These are phyloP conservation scores for Drosophila siamana DNA, from an alignment of 2,888 invertebrate species.

Conservation along the genomic window DNA sequence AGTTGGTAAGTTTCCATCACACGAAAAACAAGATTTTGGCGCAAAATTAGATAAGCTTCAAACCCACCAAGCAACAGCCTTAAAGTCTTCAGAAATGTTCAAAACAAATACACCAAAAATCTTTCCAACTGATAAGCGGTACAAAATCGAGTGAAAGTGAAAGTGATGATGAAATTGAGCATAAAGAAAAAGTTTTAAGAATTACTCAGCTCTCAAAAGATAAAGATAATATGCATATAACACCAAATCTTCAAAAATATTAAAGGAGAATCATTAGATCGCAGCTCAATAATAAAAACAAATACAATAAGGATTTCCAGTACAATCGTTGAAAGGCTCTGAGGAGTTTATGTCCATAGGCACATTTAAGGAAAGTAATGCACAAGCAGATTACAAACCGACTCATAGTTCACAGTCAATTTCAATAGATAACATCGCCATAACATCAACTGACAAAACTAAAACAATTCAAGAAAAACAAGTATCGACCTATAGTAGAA, in stretches of 20 bases:
- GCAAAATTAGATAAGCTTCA: conserved; percentile 2
- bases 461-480: too few species aligned
- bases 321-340: not conserved
- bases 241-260: not conserved
- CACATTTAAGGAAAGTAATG: not conserved
- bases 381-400: not conserved
- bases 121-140: conserved; percentile 47
- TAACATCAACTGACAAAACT: too few species aligned
- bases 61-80: conserved; percentile 8
- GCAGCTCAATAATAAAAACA: not conserved
- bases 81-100: not conserved
- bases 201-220: conserved; percentile 26
- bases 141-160: conserved; percentile 47
- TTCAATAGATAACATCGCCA: not conserved
- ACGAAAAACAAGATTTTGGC: conserved; percentile 2
- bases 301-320: conserved; percentile 45
- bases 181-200: conserved; percentile 12
- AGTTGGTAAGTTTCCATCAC: conserved; percentile 56
- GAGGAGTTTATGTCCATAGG: not conserved
- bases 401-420: not conserved
- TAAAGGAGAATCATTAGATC: not conserved
- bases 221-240: conserved; percentile 2
- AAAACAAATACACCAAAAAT: not conserved
- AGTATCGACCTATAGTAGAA: too few species aligned
- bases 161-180: conserved; percentile 65